Evolutionary conservation across 1,140 invertebrate species (phyloP), one percentile per base, ranked within the genome.

Genomic region (Trypoxylus dichotomus): DNA sequence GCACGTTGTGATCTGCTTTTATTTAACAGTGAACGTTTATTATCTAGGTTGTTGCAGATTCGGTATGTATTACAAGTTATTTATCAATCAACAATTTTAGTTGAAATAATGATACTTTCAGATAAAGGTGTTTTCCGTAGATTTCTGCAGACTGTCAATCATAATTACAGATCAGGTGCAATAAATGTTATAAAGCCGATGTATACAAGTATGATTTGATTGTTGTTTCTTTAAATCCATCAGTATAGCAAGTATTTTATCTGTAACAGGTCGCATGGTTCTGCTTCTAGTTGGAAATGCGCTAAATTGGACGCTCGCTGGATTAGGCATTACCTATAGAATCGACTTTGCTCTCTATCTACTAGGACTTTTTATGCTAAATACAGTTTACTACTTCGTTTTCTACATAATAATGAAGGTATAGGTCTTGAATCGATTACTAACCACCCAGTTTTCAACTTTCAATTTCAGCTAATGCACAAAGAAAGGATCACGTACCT

Each of bases 401-500:
- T 96, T 95, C 85, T 97, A 97, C 83, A 93, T 97, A 74, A 83
- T 92, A 1, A 95, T 96, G 93, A 97, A 97, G 90, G 92, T 94
- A 87, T 8, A 8, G 85, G 76, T 41, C 78, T 19, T 60, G 72
- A 74, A 21, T 73, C 1, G 13, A 24, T 21, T 42, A 32, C 32
- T 1, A 37, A 5, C 10, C 68, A 79, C 21, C 47, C 0, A 24
- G 6, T 47, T 43, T 11, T 27, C 19, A 81, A 76, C 27, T 74
- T 78, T 81, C 83, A 79, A 84, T 89, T 87, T 80, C 84, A 93
- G 92, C 80, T 94, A 21, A 87, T 91, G 19, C 88, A 93, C 81
- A 86, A 89, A 74, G 95, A 97, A 87, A 87, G 86, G 68, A 90
- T 96, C 37, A 86, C 90, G 15, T 79, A 86, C 2, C 87, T 92